Conservation (phyloP, 37 sponge, comb jelly and placozoan genomes). For the Hormiphora californensis region DNA sequence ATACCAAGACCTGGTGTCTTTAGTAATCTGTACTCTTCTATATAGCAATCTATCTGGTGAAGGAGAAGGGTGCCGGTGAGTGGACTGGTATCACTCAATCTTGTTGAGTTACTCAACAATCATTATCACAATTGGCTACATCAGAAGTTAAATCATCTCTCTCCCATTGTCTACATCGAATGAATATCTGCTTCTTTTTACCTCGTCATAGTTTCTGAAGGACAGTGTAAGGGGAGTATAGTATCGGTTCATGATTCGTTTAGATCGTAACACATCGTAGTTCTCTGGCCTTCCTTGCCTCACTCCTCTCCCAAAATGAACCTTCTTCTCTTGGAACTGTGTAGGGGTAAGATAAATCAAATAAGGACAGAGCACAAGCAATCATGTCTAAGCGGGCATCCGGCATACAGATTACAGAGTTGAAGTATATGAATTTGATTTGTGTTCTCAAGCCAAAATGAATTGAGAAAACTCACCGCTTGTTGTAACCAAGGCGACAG, state of each 20-base stretch:
- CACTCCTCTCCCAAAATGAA: not conserved
- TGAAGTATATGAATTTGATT: not conserved
- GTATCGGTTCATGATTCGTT: not conserved
- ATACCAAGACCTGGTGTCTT: too few relatives aligned
- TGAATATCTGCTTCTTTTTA: not conserved
- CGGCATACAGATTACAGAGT: too few relatives aligned
- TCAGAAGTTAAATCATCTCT: too few relatives aligned
- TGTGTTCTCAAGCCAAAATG: not conserved
- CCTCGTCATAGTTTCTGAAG: not conserved
- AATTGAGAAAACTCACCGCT: not conserved
- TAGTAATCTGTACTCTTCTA: not conserved
- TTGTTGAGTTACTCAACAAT: too few relatives aligned
- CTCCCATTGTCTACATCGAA: too few relatives aligned
- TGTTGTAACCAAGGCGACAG: not conserved
- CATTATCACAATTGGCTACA: too few relatives aligned
- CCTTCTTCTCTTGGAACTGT: too few relatives aligned
- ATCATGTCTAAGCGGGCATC: too few relatives aligned
- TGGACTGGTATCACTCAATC: too few relatives aligned
- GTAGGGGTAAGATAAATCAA: too few relatives aligned
- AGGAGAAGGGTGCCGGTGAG: not conserved
- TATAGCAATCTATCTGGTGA: not conserved
- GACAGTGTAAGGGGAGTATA: not conserved
- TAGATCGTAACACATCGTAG: not conserved
- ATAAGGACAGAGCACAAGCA: too few relatives aligned
- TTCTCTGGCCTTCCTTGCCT: not conserved